These are phyloP conservation scores for Synanthedon vespiformis DNA, from an alignment of 2,888 invertebrate genomes.

Conservation along the genomic window DNA sequence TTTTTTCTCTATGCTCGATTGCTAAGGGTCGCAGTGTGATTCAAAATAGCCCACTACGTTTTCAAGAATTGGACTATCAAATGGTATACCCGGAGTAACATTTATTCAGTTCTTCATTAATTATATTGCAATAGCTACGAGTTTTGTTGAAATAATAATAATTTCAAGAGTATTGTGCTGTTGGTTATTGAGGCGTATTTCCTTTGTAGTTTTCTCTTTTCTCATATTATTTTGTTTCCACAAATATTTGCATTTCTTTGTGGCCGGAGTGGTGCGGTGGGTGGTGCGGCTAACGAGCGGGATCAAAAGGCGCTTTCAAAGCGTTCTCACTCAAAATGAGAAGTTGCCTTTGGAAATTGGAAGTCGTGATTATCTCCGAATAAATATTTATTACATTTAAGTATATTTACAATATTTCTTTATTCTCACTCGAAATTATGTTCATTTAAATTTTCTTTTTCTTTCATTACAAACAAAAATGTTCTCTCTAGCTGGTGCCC, in stretches of 20 bases:
- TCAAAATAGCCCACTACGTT: too few species aligned
- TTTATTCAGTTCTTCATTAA: too few species aligned
- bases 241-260: slow-evolving; percentile 5
- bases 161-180: neutral
- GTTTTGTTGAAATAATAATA: too few species aligned
- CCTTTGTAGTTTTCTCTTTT: slow-evolving; percentile 46
- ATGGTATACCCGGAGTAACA: too few species aligned
- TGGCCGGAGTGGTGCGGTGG: slow-evolving; percentile 4
- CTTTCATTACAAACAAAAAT: too few species aligned
- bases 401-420: slow-evolving; percentile 28
- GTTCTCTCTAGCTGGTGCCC: too few species aligned
- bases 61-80: too few species aligned
- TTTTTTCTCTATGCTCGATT: too few species aligned
- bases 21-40: too few species aligned
- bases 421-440: slow-evolving; percentile 7
- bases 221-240: slow-evolving; percentile 52
- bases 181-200: slow-evolving; percentile 32
- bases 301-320: slow-evolving; percentile 21
- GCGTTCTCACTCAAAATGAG: slow-evolving; percentile 23
- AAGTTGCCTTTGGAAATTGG: slow-evolving; percentile 46
- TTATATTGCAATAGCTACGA: too few species aligned
- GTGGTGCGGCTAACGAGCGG: slow-evolving; percentile 8
- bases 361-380: slow-evolving; percentile 32
- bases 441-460: too few species aligned
- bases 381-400: too few species aligned